Percentiles rank a stretch among this genome's conserved stretches.
Conservation (phyloP, 2,113 vertebrate species). For the Lampris incognitus region DNA sequence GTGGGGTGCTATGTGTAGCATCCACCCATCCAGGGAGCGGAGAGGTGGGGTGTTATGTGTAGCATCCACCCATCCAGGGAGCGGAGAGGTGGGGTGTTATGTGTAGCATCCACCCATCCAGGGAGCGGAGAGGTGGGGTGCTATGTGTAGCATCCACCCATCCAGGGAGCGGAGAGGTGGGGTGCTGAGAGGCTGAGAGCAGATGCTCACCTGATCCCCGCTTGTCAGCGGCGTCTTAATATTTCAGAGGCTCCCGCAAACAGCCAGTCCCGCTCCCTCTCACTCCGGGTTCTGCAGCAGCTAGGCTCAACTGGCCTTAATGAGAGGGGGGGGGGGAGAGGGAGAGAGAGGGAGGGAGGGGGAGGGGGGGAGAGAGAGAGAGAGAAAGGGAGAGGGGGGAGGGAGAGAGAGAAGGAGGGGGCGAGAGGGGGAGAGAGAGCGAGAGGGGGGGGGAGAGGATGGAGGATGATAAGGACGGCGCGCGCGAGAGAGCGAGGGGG, state of each 20-base stretch:
- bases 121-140: neutral
- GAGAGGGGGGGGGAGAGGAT: slow-evolving; percentile 41
- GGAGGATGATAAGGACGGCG: slow-evolving; percentile 46
- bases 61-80: too few species aligned
- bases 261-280: slow-evolving; percentile 62
- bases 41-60: too few species aligned
- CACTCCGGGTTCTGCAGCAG: slow-evolving; percentile 63
- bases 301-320: slow-evolving; percentile 67
- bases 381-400: too few species aligned
- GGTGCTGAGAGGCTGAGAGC: slow-evolving; percentile 67
- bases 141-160: neutral
- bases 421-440: slow-evolving; percentile 61
- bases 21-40: too few species aligned
- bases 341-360: slow-evolving; percentile 50
- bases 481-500: slow-evolving; percentile 56
- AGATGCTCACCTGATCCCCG: slow-evolving; percentile 68
- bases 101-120: slow-evolving; percentile 10
- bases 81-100: neutral
- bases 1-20: too few species aligned
- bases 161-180: slow-evolving; percentile 52
- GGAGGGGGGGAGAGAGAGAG: slow-evolving; percentile 59
- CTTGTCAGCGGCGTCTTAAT: slow-evolving; percentile 74
- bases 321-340: slow-evolving; percentile 35
- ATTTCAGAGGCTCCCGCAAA: slow-evolving; percentile 74
- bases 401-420: slow-evolving; percentile 44